These are phyloP conservation scores for Chrosomus eos DNA, from an alignment of 2,797 vertebrate genomes.

Conservation along the genomic window DNA sequence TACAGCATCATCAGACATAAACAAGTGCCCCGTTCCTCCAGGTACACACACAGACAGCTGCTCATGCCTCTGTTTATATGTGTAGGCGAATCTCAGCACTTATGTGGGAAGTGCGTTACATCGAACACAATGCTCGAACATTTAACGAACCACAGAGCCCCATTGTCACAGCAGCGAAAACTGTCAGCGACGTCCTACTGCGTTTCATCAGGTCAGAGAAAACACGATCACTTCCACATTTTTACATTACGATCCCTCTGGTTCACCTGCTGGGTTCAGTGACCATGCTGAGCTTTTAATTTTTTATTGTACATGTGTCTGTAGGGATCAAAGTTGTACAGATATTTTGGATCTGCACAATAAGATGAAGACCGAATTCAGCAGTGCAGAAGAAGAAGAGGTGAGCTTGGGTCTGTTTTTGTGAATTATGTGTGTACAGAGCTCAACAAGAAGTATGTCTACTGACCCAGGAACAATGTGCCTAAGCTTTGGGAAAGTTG, in stretches of 20 bases:
- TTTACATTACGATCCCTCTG: not conserved
- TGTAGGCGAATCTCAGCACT: conserved; percentile 94
- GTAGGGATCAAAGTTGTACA: conserved; percentile 92
- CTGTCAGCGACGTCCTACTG: conserved; percentile 92
- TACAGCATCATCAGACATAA: not conserved
- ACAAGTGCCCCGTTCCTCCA: not conserved
- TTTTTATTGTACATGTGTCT: not conserved
- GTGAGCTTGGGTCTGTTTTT: conserved; percentile 61
- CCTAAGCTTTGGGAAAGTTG: not conserved
- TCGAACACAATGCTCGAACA: conserved; percentile 97
- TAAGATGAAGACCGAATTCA: conserved; percentile 87
- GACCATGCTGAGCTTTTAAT: not conserved
- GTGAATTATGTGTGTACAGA: conserved; percentile 69
- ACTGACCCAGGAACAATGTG: not conserved
- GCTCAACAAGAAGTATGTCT: conserved; percentile 3
- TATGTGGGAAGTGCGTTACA: conserved; percentile 99
- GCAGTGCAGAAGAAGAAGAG: conserved; percentile 88
- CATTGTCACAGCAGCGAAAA: conserved; percentile 94
- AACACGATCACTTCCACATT: not conserved
- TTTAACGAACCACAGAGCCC: conserved; percentile 98
- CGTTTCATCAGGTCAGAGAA: conserved; percentile 90
- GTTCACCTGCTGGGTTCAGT: not conserved
- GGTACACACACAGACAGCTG: not conserved
- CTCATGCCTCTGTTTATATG: conserved; percentile 13
- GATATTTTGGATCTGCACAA: conserved; percentile 92